phyloP scores from a whole-genome alignment of 2,888 invertebrate genomes.

The Coenonympha arcania region DNA sequence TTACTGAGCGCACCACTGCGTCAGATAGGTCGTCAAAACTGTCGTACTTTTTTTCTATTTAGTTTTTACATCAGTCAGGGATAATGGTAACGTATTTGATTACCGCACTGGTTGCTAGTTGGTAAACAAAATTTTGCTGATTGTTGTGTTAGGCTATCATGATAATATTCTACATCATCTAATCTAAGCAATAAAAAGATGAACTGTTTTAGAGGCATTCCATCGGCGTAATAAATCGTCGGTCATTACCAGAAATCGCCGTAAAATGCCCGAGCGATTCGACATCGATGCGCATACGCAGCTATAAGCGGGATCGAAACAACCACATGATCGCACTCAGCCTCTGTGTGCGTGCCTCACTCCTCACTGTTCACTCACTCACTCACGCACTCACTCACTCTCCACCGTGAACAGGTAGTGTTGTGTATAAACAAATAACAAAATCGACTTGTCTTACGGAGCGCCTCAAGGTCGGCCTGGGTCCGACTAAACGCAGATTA shows the following conservation, averaged over 20 bases:
- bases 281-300: slow-evolving; percentile 41
- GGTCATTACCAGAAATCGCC: slow-evolving; percentile 68
- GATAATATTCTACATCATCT: too few relatives aligned
- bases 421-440: slow-evolving; percentile 74
- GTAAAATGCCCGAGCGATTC: slow-evolving; percentile 65
- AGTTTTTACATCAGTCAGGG: too few relatives aligned
- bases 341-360: slow-evolving; percentile 30
- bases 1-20: too few relatives aligned
- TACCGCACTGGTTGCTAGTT: too few relatives aligned
- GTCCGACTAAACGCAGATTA: slow-evolving; percentile 34
- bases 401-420: slow-evolving; percentile 60
- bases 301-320: slow-evolving; percentile 29
- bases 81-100: too few relatives aligned
- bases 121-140: too few relatives aligned
- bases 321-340: background rate
- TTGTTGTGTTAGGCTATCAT: too few relatives aligned
- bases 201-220: slow-evolving; percentile 50
- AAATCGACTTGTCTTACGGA: slow-evolving; percentile 71
- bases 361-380: too few relatives aligned
- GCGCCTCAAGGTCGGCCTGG: slow-evolving; percentile 60
- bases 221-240: slow-evolving; percentile 61
- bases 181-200: slow-evolving; percentile 41
- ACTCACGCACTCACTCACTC: too few relatives aligned
- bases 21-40: too few relatives aligned
- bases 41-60: too few relatives aligned